Conservation (phyloP, 2,797 vertebrate species). For the Smutsia temminckii region DNA sequence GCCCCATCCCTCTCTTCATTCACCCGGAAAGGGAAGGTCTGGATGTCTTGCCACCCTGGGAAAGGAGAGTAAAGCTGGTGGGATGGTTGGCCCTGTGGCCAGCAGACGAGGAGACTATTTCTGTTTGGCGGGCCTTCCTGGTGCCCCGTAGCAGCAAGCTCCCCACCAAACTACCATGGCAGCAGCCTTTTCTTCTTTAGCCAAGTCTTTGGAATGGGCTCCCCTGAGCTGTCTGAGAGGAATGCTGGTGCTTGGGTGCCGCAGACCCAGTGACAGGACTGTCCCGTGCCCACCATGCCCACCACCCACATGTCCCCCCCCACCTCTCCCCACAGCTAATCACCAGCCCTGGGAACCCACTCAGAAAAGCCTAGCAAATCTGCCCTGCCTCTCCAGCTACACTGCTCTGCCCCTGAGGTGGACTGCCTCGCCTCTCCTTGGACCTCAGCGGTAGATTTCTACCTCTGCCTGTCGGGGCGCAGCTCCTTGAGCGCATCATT, state of each 20-base stretch:
- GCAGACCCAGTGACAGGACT: background rate
- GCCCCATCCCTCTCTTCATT: background rate
- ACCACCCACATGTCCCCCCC: background rate
- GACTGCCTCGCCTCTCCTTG: background rate
- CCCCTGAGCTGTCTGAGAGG: background rate
- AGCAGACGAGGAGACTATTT: background rate
- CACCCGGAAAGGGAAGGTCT: background rate
- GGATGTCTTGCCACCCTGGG: background rate
- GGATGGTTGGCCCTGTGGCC: background rate
- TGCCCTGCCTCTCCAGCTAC: background rate
- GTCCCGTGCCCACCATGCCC: background rate
- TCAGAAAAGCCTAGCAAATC: background rate
- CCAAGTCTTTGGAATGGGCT: background rate
- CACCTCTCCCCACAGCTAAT: background rate
- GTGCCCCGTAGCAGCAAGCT: background rate
- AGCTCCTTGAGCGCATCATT: background rate
- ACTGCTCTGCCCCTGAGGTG: too few species aligned
- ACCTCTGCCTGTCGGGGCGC: background rate
- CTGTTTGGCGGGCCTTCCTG: background rate
- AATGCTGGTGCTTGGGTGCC: background rate
- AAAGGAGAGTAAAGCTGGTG: background rate
- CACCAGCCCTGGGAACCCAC: background rate
- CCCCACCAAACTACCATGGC: background rate
- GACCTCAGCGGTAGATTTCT: background rate
- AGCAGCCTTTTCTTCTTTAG: too few species aligned